Evolutionary conservation across 1,140 invertebrate genomes (phyloP).

Genomic region (Solenopsis invicta): DNA sequence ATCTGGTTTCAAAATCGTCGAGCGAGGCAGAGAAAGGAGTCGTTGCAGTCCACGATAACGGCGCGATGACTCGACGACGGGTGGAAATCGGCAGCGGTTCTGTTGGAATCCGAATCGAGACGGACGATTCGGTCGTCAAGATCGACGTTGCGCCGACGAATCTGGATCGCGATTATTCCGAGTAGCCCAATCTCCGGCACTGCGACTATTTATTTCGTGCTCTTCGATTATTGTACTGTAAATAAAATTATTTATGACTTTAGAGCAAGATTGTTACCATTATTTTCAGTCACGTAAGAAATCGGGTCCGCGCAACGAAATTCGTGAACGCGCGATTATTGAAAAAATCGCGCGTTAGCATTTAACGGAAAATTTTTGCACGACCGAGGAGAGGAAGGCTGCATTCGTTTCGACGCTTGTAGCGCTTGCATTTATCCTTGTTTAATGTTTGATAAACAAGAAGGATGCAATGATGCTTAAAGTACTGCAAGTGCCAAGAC

Average conservation of each 20-base stretch:
- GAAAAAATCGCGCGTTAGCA: background rate
- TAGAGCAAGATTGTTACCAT: background rate
- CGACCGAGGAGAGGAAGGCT: background rate
- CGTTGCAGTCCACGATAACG: conserved; percentile 3
- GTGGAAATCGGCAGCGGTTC: background rate
- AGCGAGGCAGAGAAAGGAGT: conserved; percentile 52
- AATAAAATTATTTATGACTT: conserved; percentile 23
- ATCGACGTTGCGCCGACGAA: background rate
- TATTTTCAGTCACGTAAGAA: background rate
- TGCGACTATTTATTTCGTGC: background rate
- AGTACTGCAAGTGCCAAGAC: no score
- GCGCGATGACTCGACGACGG: background rate
- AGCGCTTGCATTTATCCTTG: no score
- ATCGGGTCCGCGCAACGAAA: background rate
- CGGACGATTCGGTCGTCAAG: background rate
- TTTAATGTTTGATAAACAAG: no score
- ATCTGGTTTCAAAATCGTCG: conserved; percentile 63
- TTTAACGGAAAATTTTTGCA: background rate
- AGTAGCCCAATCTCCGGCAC: background rate
- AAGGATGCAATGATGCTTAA: no score
- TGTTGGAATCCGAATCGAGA: background rate
- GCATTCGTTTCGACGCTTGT: no score
- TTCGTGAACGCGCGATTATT: background rate
- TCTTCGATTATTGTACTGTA: background rate
- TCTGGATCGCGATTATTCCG: background rate